These are phyloP conservation scores for Pissodes strobi DNA, from an alignment of 1,140 invertebrate genomes.

Conservation along the genomic window DNA sequence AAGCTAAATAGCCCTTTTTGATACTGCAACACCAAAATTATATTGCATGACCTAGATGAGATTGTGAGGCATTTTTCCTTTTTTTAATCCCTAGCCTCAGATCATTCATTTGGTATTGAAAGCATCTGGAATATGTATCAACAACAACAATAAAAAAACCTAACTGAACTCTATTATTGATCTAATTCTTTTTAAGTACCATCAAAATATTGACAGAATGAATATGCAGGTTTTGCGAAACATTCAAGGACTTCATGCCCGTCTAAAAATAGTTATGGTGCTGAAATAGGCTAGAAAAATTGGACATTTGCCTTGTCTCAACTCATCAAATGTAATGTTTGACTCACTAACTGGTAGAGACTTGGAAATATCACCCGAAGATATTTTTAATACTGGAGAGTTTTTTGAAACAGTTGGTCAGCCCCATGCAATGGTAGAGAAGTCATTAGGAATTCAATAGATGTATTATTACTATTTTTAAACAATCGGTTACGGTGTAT, in stretches of 20 bases:
- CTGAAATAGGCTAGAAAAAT: conserved; percentile 75
- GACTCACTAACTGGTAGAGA: conserved; percentile 75
- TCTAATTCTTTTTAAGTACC: conserved; percentile 62
- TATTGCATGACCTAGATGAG: no score
- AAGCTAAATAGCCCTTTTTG: no score
- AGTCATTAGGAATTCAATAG: conserved; percentile 71
- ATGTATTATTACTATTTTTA: no score
- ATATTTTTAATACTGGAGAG: conserved; percentile 76
- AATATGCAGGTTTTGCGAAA: conserved; percentile 80
- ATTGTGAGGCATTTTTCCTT: no score
- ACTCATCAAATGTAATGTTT: conserved; percentile 70
- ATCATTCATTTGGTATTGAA: no score
- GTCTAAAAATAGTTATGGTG: conserved; percentile 83
- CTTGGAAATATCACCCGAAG: conserved; percentile 80
- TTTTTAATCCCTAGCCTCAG: no score
- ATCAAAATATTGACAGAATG: conserved; percentile 65
- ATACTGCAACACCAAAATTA: no score
- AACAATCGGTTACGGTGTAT: no score
- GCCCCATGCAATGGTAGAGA: conserved; percentile 80
- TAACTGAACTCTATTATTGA: no score
- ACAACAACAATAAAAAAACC: no score
- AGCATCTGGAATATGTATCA: no score
- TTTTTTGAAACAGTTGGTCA: conserved; percentile 74
- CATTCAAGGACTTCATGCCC: conserved; percentile 85
- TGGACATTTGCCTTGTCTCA: conserved; percentile 76